These are phyloP conservation scores for Notodonta ziczac DNA, from an alignment of 2,888 invertebrate genomes.

Conservation along the genomic window DNA sequence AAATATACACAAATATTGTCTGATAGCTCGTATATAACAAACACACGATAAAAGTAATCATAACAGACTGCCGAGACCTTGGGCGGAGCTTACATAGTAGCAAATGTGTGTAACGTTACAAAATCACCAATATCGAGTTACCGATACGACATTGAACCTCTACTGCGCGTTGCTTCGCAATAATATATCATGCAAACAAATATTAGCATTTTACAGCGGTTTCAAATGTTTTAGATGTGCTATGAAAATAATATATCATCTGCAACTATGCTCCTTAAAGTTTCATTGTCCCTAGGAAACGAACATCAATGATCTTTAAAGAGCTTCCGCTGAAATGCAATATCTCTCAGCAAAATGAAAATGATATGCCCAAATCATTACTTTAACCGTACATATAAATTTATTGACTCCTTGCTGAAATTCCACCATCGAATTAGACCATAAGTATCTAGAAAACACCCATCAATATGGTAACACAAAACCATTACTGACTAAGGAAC, in stretches of 20 bases:
- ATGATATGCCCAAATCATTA: no score
- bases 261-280: neutral
- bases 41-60: conserved; percentile 26
- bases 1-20: conserved; percentile 2
- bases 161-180: neutral
- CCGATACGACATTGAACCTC: conserved; percentile 37
- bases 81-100: conserved; percentile 19
- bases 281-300: no score
- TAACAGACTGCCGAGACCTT: conserved; percentile 26
- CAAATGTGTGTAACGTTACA: conserved; percentile 38
- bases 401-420: neutral
- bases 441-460: conserved; percentile 22
- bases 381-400: no score
- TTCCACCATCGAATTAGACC: neutral
- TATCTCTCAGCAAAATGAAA: no score
- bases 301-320: no score
- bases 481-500: conserved; percentile 5
- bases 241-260: neutral
- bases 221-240: neutral
- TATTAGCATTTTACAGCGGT: neutral
- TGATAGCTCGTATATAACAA: conserved; percentile 10
- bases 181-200: neutral
- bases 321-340: no score
- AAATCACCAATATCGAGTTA: conserved; percentile 28
- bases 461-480: conserved; percentile 11